Evolutionary conservation across 2,888 invertebrate genomes (phyloP).

Genomic region (Eueremaeus valkanovi): DNA sequence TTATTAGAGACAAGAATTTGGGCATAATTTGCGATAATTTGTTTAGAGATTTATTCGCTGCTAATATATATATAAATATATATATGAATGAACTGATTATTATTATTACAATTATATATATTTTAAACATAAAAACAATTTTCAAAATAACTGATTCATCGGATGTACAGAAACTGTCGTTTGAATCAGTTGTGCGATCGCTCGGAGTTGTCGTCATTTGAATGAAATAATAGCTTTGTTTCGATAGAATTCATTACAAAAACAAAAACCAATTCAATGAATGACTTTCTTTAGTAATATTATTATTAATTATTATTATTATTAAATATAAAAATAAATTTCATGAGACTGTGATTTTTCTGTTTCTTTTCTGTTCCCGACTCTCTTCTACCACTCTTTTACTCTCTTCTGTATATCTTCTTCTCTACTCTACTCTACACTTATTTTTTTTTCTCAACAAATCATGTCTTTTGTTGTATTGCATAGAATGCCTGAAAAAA

Average conservation of each 20-base stretch:
- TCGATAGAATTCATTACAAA: background rate
- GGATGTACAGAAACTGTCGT: background rate
- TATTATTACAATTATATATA: background rate
- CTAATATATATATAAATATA: background rate
- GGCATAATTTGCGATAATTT: slow-evolving; percentile 10
- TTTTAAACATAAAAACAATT: background rate
- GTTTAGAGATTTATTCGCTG: slow-evolving; percentile 8
- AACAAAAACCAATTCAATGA: background rate
- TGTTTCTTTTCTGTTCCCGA: background rate
- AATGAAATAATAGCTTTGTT: slow-evolving; percentile 26
- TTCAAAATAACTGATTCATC: background rate
- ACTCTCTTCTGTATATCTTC: background rate
- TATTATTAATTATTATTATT: background rate
- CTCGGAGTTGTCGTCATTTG: slow-evolving; percentile 24
- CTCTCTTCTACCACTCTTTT: background rate
- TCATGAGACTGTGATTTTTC: slow-evolving; percentile 32
- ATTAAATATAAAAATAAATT: slow-evolving; percentile 29
- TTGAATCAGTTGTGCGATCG: slow-evolving; percentile 23
- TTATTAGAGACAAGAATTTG: background rate
- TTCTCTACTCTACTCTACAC: background rate
- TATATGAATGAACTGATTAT: background rate
- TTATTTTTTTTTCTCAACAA: background rate
- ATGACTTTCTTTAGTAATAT: background rate
- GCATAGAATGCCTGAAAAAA: slow-evolving; percentile 32
- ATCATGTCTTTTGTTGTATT: slow-evolving; percentile 33